Evolutionary conservation across 1,140 invertebrate species (phyloP).

Genomic region (Drosophila leontia): DNA sequence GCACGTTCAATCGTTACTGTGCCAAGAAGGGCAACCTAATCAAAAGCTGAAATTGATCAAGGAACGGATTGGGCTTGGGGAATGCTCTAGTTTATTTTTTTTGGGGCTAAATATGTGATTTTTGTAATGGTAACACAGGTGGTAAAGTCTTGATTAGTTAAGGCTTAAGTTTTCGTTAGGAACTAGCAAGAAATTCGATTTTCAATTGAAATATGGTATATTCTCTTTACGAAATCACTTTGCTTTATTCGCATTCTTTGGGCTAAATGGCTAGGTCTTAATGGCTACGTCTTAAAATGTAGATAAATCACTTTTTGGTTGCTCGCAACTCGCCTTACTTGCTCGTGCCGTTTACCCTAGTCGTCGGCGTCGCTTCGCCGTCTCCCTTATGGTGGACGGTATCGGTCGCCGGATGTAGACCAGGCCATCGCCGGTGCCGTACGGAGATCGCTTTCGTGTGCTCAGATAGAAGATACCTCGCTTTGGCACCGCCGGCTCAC

Average conservation of each 20-base stretch:
- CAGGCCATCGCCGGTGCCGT: conserved; percentile 49
- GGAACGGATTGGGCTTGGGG: not conserved
- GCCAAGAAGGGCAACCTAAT: conserved; percentile 19
- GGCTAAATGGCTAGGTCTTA: conserved; percentile 15
- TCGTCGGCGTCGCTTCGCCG: conserved; percentile 9
- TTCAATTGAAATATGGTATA: not conserved
- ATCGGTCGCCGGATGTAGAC: conserved; percentile 60
- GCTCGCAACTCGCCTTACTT: conserved; percentile 2
- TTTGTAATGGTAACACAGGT: not conserved
- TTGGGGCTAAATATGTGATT: not conserved
- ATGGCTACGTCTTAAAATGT: conserved; percentile 3
- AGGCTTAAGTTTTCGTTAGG: no score
- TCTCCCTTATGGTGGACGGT: conserved; percentile 48
- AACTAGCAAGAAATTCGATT: not conserved
- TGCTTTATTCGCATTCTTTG: conserved; percentile 38
- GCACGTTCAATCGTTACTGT: conserved; percentile 26
- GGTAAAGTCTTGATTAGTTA: not conserved
- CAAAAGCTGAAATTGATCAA: conserved; percentile 1
- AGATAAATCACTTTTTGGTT: conserved; percentile 47
- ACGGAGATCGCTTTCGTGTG: conserved; percentile 51
- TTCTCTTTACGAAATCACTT: conserved; percentile 10
- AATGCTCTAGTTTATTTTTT: conserved; percentile 1
- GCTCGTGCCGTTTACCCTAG: conserved; percentile 3
- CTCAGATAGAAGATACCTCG: conserved; percentile 73
- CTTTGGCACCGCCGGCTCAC: conserved; percentile 74